phyloP scores from a whole-genome alignment of 2,797 vertebrate species.

The Pseudochirops cupreus region DNA sequence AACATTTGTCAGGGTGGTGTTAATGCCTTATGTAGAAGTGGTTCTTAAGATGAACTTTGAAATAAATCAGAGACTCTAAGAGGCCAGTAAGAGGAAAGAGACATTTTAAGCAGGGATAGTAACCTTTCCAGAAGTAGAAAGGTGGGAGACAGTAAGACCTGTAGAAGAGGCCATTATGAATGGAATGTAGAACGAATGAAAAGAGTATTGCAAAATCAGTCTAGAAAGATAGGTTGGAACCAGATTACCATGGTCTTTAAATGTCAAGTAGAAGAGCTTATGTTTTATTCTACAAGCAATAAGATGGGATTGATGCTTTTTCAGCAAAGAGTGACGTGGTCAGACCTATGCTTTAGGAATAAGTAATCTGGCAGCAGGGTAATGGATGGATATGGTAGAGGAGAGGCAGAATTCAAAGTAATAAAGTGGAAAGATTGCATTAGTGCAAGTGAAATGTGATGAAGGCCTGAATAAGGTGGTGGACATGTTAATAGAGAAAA shows the following conservation, averaged over 20 bases:
- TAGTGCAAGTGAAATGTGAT: background rate
- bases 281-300: background rate
- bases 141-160: no score
- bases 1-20: background rate
- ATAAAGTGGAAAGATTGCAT: background rate
- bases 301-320: background rate
- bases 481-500: background rate
- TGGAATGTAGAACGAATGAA: background rate
- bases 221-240: background rate
- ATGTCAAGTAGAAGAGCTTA: background rate
- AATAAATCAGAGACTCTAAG: background rate
- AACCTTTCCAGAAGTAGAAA: background rate
- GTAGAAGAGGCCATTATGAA: background rate
- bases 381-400: background rate
- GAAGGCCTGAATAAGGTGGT: background rate
- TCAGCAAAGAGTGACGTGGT: background rate
- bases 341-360: background rate
- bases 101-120: background rate
- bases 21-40: background rate
- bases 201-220: background rate
- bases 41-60: background rate
- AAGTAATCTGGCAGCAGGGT: background rate
- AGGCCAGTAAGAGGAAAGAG: background rate
- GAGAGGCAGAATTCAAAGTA: background rate
- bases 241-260: background rate